A percentile compares a stretch with the other conserved stretches of the same genome.
These are phyloP conservation scores for Phortica magna DNA, from an alignment of 2,888 invertebrate genomes.

Conservation along the genomic window DNA sequence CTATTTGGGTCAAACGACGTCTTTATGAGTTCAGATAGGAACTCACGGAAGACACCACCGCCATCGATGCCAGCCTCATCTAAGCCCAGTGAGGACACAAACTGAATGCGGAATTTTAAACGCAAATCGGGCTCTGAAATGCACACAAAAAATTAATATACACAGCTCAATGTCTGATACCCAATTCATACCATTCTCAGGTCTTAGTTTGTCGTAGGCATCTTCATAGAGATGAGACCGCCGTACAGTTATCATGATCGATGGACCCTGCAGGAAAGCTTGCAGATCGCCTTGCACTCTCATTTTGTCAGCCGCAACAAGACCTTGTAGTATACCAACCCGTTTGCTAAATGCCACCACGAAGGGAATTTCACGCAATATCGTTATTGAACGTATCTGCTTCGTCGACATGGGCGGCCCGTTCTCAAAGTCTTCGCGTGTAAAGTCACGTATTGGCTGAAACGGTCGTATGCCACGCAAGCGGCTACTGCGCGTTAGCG, in stretches of 20 bases:
- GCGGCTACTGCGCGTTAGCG: slow-evolving; percentile 79
- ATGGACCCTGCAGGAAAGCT: slow-evolving; percentile 87
- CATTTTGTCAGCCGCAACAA: slow-evolving; percentile 79
- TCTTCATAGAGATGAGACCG: slow-evolving; percentile 98
- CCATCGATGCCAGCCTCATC: slow-evolving; percentile 99
- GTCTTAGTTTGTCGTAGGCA: slow-evolving; percentile 95
- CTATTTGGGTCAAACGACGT: slow-evolving; percentile 98
- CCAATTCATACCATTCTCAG: slow-evolving; percentile 87
- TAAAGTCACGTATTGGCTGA: slow-evolving; percentile 80
- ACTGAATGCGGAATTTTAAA: slow-evolving; percentile 90
- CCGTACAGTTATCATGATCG: slow-evolving; percentile 87
- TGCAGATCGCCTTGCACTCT: slow-evolving; percentile 85
- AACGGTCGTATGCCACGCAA: slow-evolving; percentile 79
- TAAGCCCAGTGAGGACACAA: slow-evolving; percentile 93
- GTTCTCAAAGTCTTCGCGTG: slow-evolving; percentile 83
- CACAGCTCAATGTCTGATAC: not conserved
- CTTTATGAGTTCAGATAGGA: slow-evolving; percentile 94
- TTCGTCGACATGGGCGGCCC: slow-evolving; percentile 91
- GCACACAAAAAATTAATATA: not conserved
- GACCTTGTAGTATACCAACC: slow-evolving; percentile 89
- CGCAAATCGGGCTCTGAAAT: slow-evolving; percentile 90
- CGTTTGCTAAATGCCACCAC: slow-evolving; percentile 94
- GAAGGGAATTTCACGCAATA: slow-evolving; percentile 95
- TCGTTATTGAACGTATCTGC: slow-evolving; percentile 91
- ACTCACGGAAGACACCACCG: slow-evolving; percentile 97